A percentile compares a stretch with the other conserved stretches of the same genome.
phyloP scores from a whole-genome alignment of 1,140 invertebrate species.

The Hycleus cichorii region DNA sequence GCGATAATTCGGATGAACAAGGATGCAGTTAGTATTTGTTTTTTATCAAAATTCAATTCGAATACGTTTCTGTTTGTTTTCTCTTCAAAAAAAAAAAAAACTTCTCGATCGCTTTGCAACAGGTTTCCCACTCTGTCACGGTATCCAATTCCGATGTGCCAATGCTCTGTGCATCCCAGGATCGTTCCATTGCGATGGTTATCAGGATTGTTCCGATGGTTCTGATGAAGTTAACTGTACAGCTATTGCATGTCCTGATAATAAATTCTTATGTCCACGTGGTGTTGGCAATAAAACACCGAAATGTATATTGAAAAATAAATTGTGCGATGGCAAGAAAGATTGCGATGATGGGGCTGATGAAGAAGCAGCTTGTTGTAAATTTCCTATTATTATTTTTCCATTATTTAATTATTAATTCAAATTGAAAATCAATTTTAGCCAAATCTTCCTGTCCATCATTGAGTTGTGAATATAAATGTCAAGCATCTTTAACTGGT shows the following conservation, averaged over 20 bases:
- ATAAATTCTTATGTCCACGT: conserved; percentile 85
- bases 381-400: not conserved
- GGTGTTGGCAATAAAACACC: conserved; percentile 59
- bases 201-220: conserved; percentile 77
- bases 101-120: conserved; percentile 5
- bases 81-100: not conserved
- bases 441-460: conserved; percentile 44
- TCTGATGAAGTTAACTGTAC: conserved; percentile 88
- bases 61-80: too few species aligned
- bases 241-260: conserved; percentile 79
- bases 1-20: conserved; percentile 82
- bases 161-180: conserved; percentile 89
- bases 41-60: too few species aligned
- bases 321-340: conserved; percentile 81
- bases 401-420: not conserved
- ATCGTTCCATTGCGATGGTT: conserved; percentile 74
- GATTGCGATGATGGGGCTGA: conserved; percentile 90
- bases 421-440: conserved; percentile 10
- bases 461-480: conserved; percentile 82
- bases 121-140: conserved; percentile 86
- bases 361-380: conserved; percentile 81
- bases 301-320: conserved; percentile 79
- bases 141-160: conserved; percentile 86
- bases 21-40: conserved; percentile 63
- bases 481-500: conserved; percentile 79